phyloP scores from a whole-genome alignment of 2,888 invertebrate species.

The Caradrina kadenii region DNA sequence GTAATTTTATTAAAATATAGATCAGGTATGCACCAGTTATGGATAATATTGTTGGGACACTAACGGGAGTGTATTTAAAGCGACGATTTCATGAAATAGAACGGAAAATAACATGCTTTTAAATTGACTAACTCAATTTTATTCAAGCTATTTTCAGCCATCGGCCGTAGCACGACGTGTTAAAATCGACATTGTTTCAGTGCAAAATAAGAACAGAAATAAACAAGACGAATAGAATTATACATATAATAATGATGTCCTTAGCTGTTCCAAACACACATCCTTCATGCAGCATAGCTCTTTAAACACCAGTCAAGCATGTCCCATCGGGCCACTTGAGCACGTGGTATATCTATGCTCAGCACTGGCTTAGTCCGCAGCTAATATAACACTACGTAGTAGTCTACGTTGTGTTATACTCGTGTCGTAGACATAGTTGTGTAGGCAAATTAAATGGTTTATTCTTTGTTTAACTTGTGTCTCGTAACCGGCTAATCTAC shows the following conservation, averaged over 20 bases:
- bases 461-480: no score
- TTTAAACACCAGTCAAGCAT: background rate
- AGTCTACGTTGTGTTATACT: no score
- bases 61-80: background rate
- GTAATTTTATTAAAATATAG: constrained; percentile 8
- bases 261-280: background rate
- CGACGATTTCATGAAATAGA: background rate
- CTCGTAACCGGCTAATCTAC: no score
- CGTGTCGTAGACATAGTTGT: no score
- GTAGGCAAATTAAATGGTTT: background rate
- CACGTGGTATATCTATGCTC: background rate
- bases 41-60: background rate
- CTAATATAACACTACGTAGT: background rate
- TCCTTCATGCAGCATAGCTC: background rate
- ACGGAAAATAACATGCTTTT: background rate
- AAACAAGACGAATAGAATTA: no score
- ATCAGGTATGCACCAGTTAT: background rate
- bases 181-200: background rate
- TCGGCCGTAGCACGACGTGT: background rate
- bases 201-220: background rate
- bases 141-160: background rate
- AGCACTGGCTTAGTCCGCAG: background rate
- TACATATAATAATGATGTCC: background rate
- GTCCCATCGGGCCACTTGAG: constrained; percentile 7
- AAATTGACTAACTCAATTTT: background rate